Evolutionary conservation across 2,888 invertebrate species (phyloP), one percentile per base, ranked within the genome.

Genomic region (Parelbella ahira): DNA sequence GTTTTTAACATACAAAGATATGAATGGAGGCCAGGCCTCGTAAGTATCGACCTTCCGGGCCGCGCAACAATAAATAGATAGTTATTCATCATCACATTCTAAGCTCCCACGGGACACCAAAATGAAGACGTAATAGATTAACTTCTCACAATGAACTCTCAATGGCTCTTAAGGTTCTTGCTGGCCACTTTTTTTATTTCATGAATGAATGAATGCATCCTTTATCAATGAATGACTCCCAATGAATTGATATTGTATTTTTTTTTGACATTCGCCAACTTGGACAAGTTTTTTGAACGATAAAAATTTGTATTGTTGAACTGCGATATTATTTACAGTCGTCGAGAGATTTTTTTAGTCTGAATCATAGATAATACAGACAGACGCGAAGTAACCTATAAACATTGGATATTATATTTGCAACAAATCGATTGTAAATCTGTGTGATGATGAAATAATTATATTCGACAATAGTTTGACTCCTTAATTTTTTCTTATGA

Each of bases 291-390:
- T 63, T 60, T 60, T 48, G 61, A 60, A 51, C 70, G 63, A 77
- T 83, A 79, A 82, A 84, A 84, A 83, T 77, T 81, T 84, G 79
- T 84, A 78, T 82, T 80, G 79, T 83, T 62, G 62, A 58, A 56
- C 54, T 11, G 54, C 58, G 48, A 68, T 74, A 80, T 82, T 79
- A 82, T 84, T 86, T 86, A 83, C 80, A 74, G 54, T 59, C 59
- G 57, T 45, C 11, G 28, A 49, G 47, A 44, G 48, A 54, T 56
- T 61, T 69, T 65, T 61, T 45, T 66, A 53, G 54, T 51, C 46
- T 37, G 38, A 44, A 51, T 45, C 49, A 47, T 32, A 34, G 10
- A 45, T 44, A 49, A 42, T 39, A 44, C 42, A 42, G 24, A 30
- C 46, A 48, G 46, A 42, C 54, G 49, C 53, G 33, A 41, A 27